phyloP scores from a whole-genome alignment of 2,113 vertebrate species.

The Brachypodius melanocephalos region DNA sequence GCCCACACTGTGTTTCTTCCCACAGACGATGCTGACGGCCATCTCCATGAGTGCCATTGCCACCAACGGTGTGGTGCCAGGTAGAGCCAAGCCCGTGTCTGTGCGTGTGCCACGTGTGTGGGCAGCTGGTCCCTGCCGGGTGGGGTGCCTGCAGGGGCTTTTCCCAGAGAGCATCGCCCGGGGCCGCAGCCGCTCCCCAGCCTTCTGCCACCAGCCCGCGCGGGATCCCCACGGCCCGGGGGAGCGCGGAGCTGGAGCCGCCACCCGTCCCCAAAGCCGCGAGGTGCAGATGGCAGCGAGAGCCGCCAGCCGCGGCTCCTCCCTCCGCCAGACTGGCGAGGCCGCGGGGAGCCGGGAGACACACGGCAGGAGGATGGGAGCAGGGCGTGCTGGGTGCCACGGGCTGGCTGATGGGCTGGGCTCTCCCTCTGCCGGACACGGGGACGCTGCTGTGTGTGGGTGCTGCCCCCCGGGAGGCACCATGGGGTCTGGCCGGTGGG shows the following conservation, averaged over 20 bases:
- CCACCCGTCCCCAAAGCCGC: conserved; percentile 7
- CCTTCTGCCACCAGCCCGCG: not conserved
- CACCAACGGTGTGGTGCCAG: conserved; percentile 98
- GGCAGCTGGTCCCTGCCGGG: not conserved
- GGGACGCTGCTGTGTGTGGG: fast-evolving
- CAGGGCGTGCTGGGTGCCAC: not conserved
- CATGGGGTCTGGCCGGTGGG: fast-evolving
- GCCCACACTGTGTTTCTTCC: conserved; percentile 6
- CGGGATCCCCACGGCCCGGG: not conserved
- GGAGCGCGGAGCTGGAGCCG: not conserved
- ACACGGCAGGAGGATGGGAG: not conserved
- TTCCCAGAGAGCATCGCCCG: not conserved
- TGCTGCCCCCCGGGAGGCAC: not conserved
- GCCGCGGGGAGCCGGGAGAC: not conserved
- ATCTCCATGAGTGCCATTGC: conserved; percentile 99
- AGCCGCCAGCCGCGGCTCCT: conserved; percentile 40
- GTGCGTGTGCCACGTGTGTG: fast-evolving
- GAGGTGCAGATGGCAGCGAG: conserved; percentile 53
- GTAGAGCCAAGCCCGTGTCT: conserved; percentile 45
- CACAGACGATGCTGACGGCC: conserved; percentile 97
- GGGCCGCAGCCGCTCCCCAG: not conserved
- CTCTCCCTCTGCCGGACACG: fast-evolving
- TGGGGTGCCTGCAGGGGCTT: not conserved
- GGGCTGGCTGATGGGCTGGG: not conserved
- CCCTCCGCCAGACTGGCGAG: conserved; percentile 24